Evolutionary conservation across 2,113 vertebrate genomes (phyloP), one percentile per base, ranked within the genome.

Genomic region (Rynchops niger): DNA sequence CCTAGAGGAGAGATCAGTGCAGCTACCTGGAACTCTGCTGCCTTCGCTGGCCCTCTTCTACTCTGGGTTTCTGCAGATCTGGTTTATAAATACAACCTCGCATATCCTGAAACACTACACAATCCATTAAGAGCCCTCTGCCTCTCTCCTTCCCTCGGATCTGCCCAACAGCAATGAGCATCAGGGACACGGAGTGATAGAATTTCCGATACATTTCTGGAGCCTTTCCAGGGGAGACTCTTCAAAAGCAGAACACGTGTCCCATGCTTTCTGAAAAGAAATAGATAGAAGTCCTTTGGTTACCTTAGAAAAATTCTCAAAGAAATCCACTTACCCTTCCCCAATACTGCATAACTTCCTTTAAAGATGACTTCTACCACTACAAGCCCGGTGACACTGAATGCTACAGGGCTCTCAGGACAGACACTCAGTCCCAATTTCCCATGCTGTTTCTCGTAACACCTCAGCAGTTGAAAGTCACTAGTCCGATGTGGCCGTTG

Each of bases 171-270:
- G 49, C 5, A 8, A 38, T 29, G 8, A 42, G 12, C 0, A 0
- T 2, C 53, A 14, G 14, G 2, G 4, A 26, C 2, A 1, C 23
- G n/a, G 34, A 38, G 43, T 1, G 1, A 47, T 1, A 56, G 42
- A 55, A 82, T 69, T 86, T 76, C 30, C 47, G 76, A 9, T 22
- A 49, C 6, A 38, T 55, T 81, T 77, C 63, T 82, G 66, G 18
- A 77, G 34, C 15, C 62, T 79, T 55, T 93, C 52, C 40, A 61
- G 53, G 21, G 40, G 3, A 91, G 15, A 49, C 23, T 63, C 86
- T 52, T 53, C 25, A 67, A 86, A 95, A 78, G 63, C 14, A 93
- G 66, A 83, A 7, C 25, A 36, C 1, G 1, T 67, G 12, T 11
- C n/a, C 32, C 9, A 32, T 2, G 1, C 30, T 81, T 90, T 66